phyloP scores from a whole-genome alignment of 2,797 vertebrate genomes.

The Karalla daura region DNA sequence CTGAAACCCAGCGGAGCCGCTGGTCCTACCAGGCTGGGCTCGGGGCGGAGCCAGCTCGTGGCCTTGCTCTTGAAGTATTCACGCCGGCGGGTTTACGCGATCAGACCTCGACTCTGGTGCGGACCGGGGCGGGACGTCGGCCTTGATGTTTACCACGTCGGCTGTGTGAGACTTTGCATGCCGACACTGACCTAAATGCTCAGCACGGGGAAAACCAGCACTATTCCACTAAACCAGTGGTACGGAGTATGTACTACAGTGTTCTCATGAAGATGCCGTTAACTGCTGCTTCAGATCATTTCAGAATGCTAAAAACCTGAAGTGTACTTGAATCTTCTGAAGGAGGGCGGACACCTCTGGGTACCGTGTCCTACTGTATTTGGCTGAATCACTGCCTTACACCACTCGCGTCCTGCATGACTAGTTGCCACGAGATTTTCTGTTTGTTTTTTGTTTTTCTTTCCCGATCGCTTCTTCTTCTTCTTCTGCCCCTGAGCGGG shows the following conservation, averaged over 20 bases:
- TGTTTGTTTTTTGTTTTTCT: slow-evolving; percentile 2
- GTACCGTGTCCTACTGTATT: slow-evolving; percentile 14
- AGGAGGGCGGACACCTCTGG: slow-evolving; percentile 4
- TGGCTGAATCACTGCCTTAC: slow-evolving; percentile 50
- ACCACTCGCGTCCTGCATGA: slow-evolving; percentile 6
- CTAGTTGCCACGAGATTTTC: slow-evolving; percentile 44
- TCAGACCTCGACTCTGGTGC: neutral
- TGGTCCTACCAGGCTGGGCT: neutral
- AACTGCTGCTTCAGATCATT: slow-evolving; percentile 11
- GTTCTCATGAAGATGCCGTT: neutral
- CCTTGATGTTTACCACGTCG: slow-evolving; percentile 20
- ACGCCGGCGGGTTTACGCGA: slow-evolving; percentile 34
- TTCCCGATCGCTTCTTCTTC: slow-evolving; percentile 1
- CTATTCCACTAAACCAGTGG: slow-evolving; percentile 25
- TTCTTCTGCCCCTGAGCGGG: neutral
- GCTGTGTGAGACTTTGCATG: slow-evolving; percentile 23
- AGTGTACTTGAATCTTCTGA: slow-evolving; percentile 56
- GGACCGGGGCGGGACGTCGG: slow-evolving; percentile 2
- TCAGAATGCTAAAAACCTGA: slow-evolving; percentile 30
- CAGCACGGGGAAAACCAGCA: slow-evolving; percentile 35
- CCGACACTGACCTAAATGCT: slow-evolving; percentile 22
- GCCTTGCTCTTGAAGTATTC: slow-evolving; percentile 19
- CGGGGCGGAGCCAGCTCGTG: slow-evolving; percentile 12
- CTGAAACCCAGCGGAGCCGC: neutral
- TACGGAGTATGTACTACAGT: slow-evolving; percentile 7